These are phyloP conservation scores for Pseudochirops cupreus DNA, from an alignment of 2,797 vertebrate genomes.

Conservation along the genomic window DNA sequence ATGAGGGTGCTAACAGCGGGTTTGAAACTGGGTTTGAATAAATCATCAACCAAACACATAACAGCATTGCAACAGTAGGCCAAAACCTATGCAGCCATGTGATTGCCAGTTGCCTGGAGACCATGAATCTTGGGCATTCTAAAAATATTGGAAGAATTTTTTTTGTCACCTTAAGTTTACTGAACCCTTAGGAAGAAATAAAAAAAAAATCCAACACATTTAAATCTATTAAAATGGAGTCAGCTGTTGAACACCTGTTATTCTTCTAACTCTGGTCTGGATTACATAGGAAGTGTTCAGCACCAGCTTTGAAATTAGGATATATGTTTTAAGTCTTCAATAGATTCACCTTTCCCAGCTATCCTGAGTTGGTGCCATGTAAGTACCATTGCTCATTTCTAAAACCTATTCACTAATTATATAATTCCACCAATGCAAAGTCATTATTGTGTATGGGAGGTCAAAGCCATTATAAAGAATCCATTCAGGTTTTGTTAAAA, in stretches of 20 bases:
- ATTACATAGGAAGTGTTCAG: slow-evolving; percentile 70
- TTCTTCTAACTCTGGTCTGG: slow-evolving; percentile 70
- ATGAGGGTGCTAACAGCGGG: slow-evolving; percentile 86
- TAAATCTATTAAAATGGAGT: slow-evolving; percentile 80
- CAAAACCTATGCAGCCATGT: slow-evolving; percentile 83
- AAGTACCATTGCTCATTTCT: slow-evolving; percentile 58
- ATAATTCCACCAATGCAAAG: slow-evolving; percentile 70
- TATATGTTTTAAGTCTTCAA: slow-evolving; percentile 78
- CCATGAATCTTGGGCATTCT: slow-evolving; percentile 80
- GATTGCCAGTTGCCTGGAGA: slow-evolving; percentile 86
- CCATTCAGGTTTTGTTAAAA: slow-evolving; percentile 70
- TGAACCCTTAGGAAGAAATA: slow-evolving; percentile 72
- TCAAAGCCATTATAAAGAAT: slow-evolving; percentile 66
- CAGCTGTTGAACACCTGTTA: slow-evolving; percentile 73
- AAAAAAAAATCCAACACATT: slow-evolving; percentile 75
- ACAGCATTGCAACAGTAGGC: slow-evolving; percentile 81
- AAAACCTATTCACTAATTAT: slow-evolving; percentile 72
- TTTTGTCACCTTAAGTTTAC: slow-evolving; percentile 82
- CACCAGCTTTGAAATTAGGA: slow-evolving; percentile 75
- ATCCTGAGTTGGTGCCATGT: slow-evolving; percentile 67
- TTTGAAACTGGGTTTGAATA: slow-evolving; percentile 88
- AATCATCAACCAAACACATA: slow-evolving; percentile 87
- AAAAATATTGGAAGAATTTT: slow-evolving; percentile 83
- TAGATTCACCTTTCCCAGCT: slow-evolving; percentile 70
- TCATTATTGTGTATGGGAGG: slow-evolving; percentile 68